Percentiles rank a stretch among this genome's conserved stretches.
These are phyloP conservation scores for Drosophila emarginata DNA, from an alignment of 2,888 invertebrate species.

Conservation along the genomic window DNA sequence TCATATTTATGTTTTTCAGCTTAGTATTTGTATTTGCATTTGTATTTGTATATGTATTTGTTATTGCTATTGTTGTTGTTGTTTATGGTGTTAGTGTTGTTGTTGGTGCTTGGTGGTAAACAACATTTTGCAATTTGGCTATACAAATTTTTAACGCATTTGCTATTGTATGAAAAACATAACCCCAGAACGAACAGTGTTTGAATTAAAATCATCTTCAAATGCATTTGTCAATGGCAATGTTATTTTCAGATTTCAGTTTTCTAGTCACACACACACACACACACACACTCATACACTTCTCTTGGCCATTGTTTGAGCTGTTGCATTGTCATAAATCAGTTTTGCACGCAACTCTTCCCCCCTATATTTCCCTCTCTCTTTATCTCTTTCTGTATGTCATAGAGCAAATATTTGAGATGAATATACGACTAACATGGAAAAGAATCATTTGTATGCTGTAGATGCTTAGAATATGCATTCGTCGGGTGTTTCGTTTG, in stretches of 20 bases:
- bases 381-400: neutral
- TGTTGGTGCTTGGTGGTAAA: conserved; percentile 51
- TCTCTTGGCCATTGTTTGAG: conserved; percentile 38
- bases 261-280: neutral
- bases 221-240: conserved; percentile 45
- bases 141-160: conserved; percentile 21
- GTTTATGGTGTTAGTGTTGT: conserved; percentile 14
- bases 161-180: conserved; percentile 3
- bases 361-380: neutral
- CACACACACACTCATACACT: neutral
- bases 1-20: conserved; percentile 32
- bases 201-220: conserved; percentile 3
- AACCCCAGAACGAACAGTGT: neutral
- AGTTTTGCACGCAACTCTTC: conserved; percentile 18
- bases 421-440: neutral
- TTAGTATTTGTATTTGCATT: conserved; percentile 35
- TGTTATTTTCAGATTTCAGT: conserved; percentile 23
- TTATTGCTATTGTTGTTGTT: neutral
- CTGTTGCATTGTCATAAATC: conserved; percentile 34
- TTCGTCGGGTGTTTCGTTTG: neutral
- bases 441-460: conserved; percentile 8
- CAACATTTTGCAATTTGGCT: conserved; percentile 59
- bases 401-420: conserved; percentile 3
- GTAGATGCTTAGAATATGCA: conserved; percentile 8
- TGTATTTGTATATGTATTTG: neutral